phyloP scores from a whole-genome alignment of 1,140 invertebrate species.

The Harlomillsia oculata region DNA sequence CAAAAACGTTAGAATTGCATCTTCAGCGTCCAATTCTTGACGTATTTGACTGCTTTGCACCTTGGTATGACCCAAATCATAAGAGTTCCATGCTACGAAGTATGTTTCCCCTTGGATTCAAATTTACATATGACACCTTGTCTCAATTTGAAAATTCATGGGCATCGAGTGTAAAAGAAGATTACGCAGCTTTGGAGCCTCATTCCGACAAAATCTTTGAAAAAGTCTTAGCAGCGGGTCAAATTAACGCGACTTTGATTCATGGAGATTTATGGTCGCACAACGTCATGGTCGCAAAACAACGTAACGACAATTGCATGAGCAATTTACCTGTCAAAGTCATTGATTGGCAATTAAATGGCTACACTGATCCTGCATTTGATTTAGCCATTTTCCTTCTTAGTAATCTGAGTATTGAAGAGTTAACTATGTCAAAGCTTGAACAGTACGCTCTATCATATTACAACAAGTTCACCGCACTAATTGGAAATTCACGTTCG shows the following conservation, averaged over 20 bases:
- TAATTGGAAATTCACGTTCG: too few relatives aligned
- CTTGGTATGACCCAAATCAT: too few relatives aligned
- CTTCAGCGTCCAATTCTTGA: too few relatives aligned
- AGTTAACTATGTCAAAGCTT: background rate
- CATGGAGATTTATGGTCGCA: constrained; percentile 27
- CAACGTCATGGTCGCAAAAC: constrained; percentile 7
- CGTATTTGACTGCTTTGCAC: too few relatives aligned
- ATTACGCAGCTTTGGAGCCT: constrained; percentile 10
- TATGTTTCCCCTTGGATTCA: too few relatives aligned
- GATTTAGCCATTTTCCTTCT: constrained; percentile 15
- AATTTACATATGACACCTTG: too few relatives aligned
- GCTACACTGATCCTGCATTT: constrained; percentile 11
- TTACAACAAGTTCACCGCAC: too few relatives aligned
- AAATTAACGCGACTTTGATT: constrained; percentile 3
- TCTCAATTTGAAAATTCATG: too few relatives aligned
- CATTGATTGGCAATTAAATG: constrained; percentile 26
- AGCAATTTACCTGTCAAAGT: constrained; percentile 18
- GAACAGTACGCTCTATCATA: too few relatives aligned
- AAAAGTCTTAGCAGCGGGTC: background rate
- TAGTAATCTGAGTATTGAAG: background rate
- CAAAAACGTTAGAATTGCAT: too few relatives aligned
- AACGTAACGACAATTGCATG: background rate
- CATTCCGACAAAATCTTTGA: background rate
- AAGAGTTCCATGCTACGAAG: too few relatives aligned
- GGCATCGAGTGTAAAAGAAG: too few relatives aligned